Conservation (phyloP, 2,113 vertebrate species). For the Glaucomys volans region DNA sequence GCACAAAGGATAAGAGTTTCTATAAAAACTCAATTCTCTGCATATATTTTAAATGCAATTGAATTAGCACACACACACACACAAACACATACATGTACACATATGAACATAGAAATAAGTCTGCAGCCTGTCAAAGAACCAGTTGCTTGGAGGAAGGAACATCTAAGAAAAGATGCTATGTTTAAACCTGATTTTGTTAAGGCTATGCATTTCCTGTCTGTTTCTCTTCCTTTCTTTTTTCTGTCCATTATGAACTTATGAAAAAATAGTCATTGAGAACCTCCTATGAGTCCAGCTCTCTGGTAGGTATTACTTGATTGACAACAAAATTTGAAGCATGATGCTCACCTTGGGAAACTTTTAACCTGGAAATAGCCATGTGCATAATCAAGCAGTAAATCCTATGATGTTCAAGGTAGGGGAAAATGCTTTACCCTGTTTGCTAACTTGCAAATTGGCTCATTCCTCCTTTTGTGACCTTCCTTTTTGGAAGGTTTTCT, state of each 20-base stretch:
- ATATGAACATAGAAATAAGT: background rate
- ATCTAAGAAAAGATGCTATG: background rate
- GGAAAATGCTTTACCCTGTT: background rate
- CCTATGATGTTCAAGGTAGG: background rate
- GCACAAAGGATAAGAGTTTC: background rate
- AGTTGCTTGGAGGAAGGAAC: background rate
- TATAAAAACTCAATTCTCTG: background rate
- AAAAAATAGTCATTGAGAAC: background rate
- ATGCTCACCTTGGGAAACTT: background rate
- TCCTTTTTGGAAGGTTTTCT: background rate
- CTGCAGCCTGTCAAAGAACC: background rate
- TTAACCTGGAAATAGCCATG: background rate
- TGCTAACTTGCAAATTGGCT: background rate
- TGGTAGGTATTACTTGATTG: background rate
- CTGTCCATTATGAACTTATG: background rate
- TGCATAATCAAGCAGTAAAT: background rate
- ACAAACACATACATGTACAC: too few relatives aligned
- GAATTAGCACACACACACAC: background rate
- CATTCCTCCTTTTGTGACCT: too few relatives aligned
- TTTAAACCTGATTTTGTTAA: background rate
- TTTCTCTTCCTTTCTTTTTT: background rate
- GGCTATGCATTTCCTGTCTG: background rate
- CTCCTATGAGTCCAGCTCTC: background rate
- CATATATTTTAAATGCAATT: background rate
- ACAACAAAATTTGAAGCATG: background rate